Evolutionary conservation across 2,888 invertebrate genomes (phyloP), one percentile per base, ranked within the genome.

Genomic region (Pasiphila rectangulata): DNA sequence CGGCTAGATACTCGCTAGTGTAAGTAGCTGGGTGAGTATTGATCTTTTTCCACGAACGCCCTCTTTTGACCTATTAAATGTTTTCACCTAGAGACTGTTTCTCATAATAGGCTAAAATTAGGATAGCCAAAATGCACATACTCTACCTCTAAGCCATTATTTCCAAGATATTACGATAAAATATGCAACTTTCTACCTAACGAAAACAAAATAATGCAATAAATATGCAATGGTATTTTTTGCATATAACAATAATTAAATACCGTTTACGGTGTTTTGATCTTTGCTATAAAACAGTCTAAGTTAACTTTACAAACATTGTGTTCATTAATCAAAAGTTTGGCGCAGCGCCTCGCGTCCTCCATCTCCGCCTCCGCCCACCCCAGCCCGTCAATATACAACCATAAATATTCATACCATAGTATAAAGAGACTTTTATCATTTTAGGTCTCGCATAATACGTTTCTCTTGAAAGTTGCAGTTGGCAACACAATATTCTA

Each of bases 301-400:
- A 80, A 81, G 79, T 82, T 80, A 78, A 84, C 85, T 86, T 83
- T 76, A 76, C 75, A 79, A 83, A 82, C 81, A 82, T 81, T 77
- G 72, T 75, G 73, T 83, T 85, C 86, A 88, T 88, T 88, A 87
- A 87, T 88, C 88, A 88, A 87, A 88, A 88, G 84, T 88, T 88
- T 85, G 81, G 83, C 85, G 84, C 87, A 84, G 79, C 75, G 69
- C 74, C 77, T 79, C 77, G 72, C 77, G 77, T 77, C 77, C 80
- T 79, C 75, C 75, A 71, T 70, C 75, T 75, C 63, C 64, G 59
- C 66, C 67, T 56, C 72, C 71, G 67, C 72, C 66, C 69, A 68
- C 71, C 70, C 73, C 61, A 65, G 54, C 58, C 56, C 61, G 56
- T 49, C 46, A 49, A 55, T 65, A 57, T 67, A 63, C 47, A 50